Percentiles rank a stretch among this genome's conserved stretches.
Evolutionary conservation across 1,140 invertebrate genomes (phyloP).

Genomic region (Bombus impatiens): DNA sequence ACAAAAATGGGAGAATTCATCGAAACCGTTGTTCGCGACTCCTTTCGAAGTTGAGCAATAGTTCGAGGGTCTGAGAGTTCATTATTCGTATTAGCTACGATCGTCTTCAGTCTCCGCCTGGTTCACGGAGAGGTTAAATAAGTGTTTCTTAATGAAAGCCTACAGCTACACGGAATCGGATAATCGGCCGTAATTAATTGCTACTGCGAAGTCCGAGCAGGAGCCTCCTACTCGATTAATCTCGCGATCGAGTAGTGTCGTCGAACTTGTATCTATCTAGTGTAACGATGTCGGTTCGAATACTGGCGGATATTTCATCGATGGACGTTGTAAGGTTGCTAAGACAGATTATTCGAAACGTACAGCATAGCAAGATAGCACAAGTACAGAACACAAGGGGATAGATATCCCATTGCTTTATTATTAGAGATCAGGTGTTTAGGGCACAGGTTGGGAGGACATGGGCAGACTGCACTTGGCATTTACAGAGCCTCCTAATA

Average conservation of each 20-base stretch:
- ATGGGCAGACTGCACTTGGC: not conserved
- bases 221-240: constrained; percentile 26
- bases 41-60: not conserved
- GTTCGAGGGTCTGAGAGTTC: not conserved
- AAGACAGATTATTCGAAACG: constrained; percentile 2
- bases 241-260: constrained; percentile 28
- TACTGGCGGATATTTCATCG: not conserved
- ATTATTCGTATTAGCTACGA: not conserved
- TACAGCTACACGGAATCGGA: constrained; percentile 20
- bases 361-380: too few species aligned
- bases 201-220: not conserved
- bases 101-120: not conserved
- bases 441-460: not conserved
- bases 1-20: not conserved
- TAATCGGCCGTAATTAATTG: constrained; percentile 50
- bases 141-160: not conserved
- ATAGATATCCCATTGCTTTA: not conserved
- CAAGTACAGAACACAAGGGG: not conserved
- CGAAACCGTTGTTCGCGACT: not conserved
- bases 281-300: not conserved
- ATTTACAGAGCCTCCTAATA: not conserved
- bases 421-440: not conserved
- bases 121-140: not conserved
- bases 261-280: constrained; percentile 16
- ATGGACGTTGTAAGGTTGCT: constrained; percentile 1